These are phyloP conservation scores for Nephila pilipes DNA, from an alignment of 1,140 invertebrate genomes.

Conservation along the genomic window DNA sequence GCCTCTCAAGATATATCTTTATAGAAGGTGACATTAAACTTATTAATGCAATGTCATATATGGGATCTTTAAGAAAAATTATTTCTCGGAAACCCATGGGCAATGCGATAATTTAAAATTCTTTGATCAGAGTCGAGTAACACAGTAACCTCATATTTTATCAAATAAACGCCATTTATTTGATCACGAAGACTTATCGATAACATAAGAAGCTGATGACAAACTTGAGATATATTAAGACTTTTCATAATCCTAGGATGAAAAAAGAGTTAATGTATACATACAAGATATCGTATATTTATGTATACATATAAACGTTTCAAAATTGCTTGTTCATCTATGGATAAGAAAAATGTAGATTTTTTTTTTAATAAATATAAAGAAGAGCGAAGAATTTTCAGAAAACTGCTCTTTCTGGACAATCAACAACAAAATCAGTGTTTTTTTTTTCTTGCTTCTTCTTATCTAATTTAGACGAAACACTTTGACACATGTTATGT, in stretches of 20 bases:
- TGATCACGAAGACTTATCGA: neutral
- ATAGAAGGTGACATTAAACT: neutral
- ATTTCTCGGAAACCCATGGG: neutral
- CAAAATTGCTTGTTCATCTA: neutral
- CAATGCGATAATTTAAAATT: neutral
- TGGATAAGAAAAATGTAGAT: neutral
- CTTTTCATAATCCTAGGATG: neutral
- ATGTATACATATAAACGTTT: neutral
- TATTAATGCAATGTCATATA: neutral
- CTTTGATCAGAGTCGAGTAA: slow-evolving; percentile 40
- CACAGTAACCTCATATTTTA: slow-evolving; percentile 47
- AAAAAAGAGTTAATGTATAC: neutral
- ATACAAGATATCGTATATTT: neutral
- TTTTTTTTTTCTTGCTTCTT: no score
- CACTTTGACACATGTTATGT: no score
- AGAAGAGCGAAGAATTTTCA: no score
- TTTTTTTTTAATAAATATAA: no score
- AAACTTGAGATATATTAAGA: slow-evolving; percentile 1
- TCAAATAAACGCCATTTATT: slow-evolving; percentile 37
- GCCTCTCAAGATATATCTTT: neutral
- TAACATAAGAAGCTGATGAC: slow-evolving; percentile 10
- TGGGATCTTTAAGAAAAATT: neutral
- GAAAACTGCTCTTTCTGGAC: no score
- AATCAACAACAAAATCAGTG: no score
- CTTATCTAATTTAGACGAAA: no score